These are phyloP conservation scores for Paramormyrops kingsleyae DNA, from an alignment of 2,113 vertebrate genomes.

Conservation along the genomic window DNA sequence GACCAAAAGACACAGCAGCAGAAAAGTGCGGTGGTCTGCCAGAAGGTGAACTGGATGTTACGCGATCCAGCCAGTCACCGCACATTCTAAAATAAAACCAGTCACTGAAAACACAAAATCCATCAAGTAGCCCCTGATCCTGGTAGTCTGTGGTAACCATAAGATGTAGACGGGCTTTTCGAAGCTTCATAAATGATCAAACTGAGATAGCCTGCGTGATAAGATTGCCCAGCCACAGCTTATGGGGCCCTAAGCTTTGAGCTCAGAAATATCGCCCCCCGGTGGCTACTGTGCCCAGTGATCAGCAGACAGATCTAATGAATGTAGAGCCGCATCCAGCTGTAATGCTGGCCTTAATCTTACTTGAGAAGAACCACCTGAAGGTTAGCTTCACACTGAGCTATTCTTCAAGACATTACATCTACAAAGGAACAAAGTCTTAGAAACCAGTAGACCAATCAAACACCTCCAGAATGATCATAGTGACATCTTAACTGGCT, in stretches of 20 bases:
- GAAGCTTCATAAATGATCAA: neutral
- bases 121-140: neutral
- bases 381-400: constrained; percentile 18
- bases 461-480: neutral
- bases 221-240: neutral
- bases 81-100: no score
- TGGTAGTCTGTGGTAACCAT: neutral
- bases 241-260: neutral
- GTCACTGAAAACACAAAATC: neutral
- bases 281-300: neutral
- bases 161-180: neutral
- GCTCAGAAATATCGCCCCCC: neutral
- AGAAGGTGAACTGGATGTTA: neutral
- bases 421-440: neutral
- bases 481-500: neutral
- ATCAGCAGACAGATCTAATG: neutral
- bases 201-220: neutral
- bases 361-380: constrained; percentile 28
- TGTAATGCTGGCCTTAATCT: constrained; percentile 29
- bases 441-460: neutral
- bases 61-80: no score
- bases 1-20: neutral
- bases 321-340: neutral
- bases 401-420: neutral
- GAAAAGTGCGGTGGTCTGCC: neutral